A percentile compares a stretch with the other conserved stretches of the same genome.
Evolutionary conservation across 2,888 invertebrate species (phyloP).

Genomic region (Euzophera pinguis): DNA sequence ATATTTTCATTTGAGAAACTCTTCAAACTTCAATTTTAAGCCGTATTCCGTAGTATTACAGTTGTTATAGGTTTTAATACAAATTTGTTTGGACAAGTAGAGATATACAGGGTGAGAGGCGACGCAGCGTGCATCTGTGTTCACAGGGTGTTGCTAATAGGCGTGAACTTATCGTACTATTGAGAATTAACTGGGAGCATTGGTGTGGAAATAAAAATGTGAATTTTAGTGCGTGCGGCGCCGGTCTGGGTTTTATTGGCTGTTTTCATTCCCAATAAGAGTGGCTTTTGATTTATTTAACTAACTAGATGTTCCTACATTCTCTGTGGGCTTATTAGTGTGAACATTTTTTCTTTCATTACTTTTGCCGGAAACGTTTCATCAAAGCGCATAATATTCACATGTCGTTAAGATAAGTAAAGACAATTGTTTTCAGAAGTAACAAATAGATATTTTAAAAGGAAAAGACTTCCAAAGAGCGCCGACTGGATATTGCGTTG

Average conservation of each 20-base stretch:
- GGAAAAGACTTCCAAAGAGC: too few species aligned
- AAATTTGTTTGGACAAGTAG: background rate
- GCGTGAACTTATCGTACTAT: slow-evolving; percentile 32
- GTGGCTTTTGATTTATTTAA: too few species aligned
- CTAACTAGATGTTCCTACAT: too few species aligned
- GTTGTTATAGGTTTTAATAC: background rate
- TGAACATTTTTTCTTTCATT: too few species aligned
- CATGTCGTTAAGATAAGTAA: too few species aligned
- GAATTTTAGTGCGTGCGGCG: slow-evolving; percentile 1
- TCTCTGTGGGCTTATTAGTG: too few species aligned
- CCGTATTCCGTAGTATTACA: background rate
- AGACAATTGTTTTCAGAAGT: too few species aligned
- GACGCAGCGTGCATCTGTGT: slow-evolving; percentile 43
- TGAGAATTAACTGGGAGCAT: slow-evolving; percentile 21
- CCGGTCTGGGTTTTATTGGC: background rate
- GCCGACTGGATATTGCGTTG: too few species aligned
- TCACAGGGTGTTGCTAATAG: slow-evolving; percentile 44
- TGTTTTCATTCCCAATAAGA: too few species aligned
- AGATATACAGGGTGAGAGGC: slow-evolving; percentile 34
- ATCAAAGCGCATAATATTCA: too few species aligned
- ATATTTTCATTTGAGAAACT: background rate
- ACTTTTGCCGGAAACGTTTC: too few species aligned
- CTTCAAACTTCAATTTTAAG: background rate
- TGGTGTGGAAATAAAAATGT: slow-evolving; percentile 18
- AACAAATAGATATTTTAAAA: too few species aligned